Evolutionary conservation across 1,140 invertebrate species (phyloP), one percentile per base, ranked within the genome.

Genomic region (Brachystomella parvula): DNA sequence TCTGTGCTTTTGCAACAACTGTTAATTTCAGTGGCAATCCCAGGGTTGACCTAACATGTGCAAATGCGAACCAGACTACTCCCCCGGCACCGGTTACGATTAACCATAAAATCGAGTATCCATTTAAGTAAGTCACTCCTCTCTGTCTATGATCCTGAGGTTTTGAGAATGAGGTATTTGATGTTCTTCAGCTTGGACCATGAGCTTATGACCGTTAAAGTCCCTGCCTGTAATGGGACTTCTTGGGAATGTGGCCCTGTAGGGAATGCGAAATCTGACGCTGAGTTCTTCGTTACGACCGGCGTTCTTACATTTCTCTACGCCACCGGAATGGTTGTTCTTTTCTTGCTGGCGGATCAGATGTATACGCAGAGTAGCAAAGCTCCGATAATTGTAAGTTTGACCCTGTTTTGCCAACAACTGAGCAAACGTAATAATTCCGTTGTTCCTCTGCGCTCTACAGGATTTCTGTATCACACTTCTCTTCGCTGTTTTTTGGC

Each of bases 231-330:
- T 3, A 53, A 26, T 24, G n/a, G 58, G 53, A 58, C 30, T 33
- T 39, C 19, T 29, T 21, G 63, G 32, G 44, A 71, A 26, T 53
- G 49, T 28, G 30, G 63, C 1, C 73, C 75, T 59, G 67, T 73
- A 44, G 82, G 80, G 64, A 78, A 85, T 74, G 82, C 81, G 69
- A 82, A 81, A 53, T 81, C 83, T 21, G 81, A 85, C 76, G 80
- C 85, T 0, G 79, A 84, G 75, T 87, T 87, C 78, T 88, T 83
- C 77, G 86, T 88, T 19, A 83, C 85, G 35, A 83, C 85, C 66
- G 86, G 86, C 30, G 85, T 87, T 19, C 77, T 88, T 24, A 81
- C 84, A 9, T 82, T 87, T 75, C 75, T 88, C 15, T 87, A 84
- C 75, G 79, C 81, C 61, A 70, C 85, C 33, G 84, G 74, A 12